These are phyloP conservation scores for Clytia hemisphaerica DNA, from an alignment of 30 jellyfish, hydroid and myxozoan genomes.

Conservation along the genomic window DNA sequence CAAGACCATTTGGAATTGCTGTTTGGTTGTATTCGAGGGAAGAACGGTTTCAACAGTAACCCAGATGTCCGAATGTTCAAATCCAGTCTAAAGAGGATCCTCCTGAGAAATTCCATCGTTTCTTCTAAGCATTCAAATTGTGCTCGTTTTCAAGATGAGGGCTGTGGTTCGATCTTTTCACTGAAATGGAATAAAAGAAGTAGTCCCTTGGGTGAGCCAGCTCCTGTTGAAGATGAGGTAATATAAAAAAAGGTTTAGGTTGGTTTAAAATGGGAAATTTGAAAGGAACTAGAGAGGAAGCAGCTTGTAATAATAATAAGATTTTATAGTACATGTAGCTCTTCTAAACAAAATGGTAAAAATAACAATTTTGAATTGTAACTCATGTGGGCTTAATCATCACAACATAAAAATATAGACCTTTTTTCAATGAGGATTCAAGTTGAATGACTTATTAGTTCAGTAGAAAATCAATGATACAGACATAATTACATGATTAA, in stretches of 20 bases:
- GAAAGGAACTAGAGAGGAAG: too few species aligned
- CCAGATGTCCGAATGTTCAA: constrained; percentile 16
- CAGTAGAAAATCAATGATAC: too few species aligned
- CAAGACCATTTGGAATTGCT: constrained; percentile 26
- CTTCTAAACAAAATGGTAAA: neutral
- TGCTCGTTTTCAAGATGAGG: neutral
- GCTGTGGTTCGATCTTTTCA: constrained; percentile 19
- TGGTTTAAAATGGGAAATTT: too few species aligned
- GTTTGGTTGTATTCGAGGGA: constrained; percentile 25
- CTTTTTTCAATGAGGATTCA: too few species aligned
- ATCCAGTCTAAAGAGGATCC: constrained; percentile 13
- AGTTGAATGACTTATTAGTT: too few species aligned
- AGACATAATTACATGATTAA: too few species aligned
- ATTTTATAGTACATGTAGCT: too few species aligned
- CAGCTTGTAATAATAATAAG: too few species aligned
- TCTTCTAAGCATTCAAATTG: constrained; percentile 17
- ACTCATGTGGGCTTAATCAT: too few species aligned
- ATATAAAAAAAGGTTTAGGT: neutral
- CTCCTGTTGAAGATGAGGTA: neutral
- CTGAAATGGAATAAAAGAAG: constrained; percentile 27
- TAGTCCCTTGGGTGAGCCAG: neutral
- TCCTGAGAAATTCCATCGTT: constrained; percentile 19
- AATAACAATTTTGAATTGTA: neutral
- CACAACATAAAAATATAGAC: too few species aligned
- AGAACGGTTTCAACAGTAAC: constrained; percentile 12